These are phyloP conservation scores for Blastobasis adustella DNA, from an alignment of 2,888 invertebrate species.

Conservation along the genomic window DNA sequence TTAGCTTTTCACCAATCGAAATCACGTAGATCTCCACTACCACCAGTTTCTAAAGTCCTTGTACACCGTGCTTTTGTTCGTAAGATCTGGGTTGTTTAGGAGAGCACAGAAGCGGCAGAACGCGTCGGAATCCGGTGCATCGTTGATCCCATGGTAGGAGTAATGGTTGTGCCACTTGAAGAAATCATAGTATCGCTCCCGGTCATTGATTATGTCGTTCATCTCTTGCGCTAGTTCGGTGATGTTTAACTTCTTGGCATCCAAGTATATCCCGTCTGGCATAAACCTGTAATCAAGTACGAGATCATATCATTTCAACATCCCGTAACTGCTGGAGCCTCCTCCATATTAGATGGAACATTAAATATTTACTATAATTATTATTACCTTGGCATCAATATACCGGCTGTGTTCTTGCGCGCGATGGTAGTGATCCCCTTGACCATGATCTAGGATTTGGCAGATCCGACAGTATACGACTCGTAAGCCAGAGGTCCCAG, in stretches of 20 bases:
- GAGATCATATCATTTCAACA: no score
- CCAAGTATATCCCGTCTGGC: constrained; percentile 30
- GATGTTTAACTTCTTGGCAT: constrained; percentile 18
- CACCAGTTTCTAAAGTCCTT: neutral
- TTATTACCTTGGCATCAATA: no score
- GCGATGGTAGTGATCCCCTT: no score
- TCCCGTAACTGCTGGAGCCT: no score
- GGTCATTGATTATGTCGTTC: constrained; percentile 22
- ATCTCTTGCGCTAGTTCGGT: constrained; percentile 24
- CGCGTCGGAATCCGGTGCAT: constrained; percentile 21
- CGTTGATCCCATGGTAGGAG: constrained; percentile 21
- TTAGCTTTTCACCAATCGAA: no score
- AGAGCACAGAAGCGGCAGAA: constrained; percentile 28
- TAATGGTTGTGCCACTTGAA: constrained; percentile 38
- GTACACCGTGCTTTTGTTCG: neutral
- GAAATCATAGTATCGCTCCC: constrained; percentile 23
- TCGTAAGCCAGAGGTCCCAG: no score
- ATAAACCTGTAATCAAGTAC: constrained; percentile 23
- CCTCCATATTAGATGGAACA: no score
- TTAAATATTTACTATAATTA: no score
- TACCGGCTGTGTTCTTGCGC: no score
- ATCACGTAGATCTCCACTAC: neutral
- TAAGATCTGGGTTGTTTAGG: constrained; percentile 15
- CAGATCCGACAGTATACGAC: no score
- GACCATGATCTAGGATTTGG: no score